Evolutionary conservation across 1,140 invertebrate genomes (phyloP), one percentile per base, ranked within the genome.

Genomic region (Pantala flavescens): DNA sequence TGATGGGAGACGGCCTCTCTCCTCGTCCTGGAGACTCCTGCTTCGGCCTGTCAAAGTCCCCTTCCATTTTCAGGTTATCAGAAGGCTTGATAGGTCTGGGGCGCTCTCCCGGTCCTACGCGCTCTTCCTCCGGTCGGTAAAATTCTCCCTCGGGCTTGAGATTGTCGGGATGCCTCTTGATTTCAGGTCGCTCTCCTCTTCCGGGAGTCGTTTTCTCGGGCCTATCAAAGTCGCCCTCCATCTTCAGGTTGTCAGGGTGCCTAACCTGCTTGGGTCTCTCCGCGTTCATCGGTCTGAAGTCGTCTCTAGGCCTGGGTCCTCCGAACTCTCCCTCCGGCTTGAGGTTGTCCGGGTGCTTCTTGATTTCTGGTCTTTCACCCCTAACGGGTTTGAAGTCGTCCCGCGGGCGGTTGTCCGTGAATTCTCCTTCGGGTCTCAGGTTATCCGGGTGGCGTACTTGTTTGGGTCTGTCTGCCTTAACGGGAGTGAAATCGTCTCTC

Each of bases 21-120:
- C 24, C 72, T 42, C 42, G 43, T 24, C 16, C 70, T 71, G 43
- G 19, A 72, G 74, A 74, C 7, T 49, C 72, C 2, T 43, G 12
- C 81, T 81, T 0, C 82, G 81, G 55, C 23, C 82, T 80, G 70
- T 83, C 82, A 78, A 89, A 88, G 7, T 86, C 84, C 42, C 86
- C 86, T 81, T 88, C 87, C 9, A 84, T 83, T 74, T 78, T 78
- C 19, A 87, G 78, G 76, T 86, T 87, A 77, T 87, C 86, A 71
- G 81, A 77, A 71, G 85, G 83, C 76, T 83, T 84, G 73, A 83
- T 82, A 63, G 84, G 81, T 75, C 82, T 78, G 9, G 82, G 82
- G 76, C 83, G 80, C 78, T 86, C 84, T 9, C 80, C 83, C 7
- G 84, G 84, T 19, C 79, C 76, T 78, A 80, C 87, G 42, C 80